A percentile compares a stretch with the other conserved stretches of the same genome.
These are phyloP conservation scores for Sphaerophoria rueppellii DNA, from an alignment of 2,888 invertebrate species.

Conservation along the genomic window DNA sequence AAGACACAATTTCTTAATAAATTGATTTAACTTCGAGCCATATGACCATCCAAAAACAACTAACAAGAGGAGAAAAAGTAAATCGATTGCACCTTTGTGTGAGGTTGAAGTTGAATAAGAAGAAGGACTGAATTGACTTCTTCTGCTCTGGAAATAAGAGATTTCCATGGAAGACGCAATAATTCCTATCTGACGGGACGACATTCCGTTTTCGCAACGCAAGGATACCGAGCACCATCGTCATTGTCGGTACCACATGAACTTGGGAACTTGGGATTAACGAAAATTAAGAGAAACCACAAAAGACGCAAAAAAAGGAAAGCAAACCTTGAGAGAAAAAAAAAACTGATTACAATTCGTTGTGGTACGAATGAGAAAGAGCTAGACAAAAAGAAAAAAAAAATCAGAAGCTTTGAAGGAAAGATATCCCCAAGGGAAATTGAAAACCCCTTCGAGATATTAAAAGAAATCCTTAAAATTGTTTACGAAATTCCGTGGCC, in stretches of 20 bases:
- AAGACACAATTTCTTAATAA: slow-evolving; percentile 20
- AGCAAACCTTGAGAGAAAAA: not conserved
- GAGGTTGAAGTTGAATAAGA: not conserved
- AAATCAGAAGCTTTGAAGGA: not conserved
- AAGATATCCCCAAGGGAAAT: slow-evolving; percentile 15
- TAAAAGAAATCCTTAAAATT: slow-evolving; percentile 21
- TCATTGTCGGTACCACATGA: not conserved
- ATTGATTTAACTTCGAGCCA: slow-evolving; percentile 10
- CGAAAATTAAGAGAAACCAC: slow-evolving; percentile 32
- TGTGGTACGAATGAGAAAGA: not conserved
- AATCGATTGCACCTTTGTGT: slow-evolving; percentile 20
- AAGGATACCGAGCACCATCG: not conserved
- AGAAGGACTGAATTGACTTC: not conserved
- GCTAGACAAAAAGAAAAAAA: not conserved
- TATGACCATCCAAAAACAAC: slow-evolving; percentile 15
- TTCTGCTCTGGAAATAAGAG: not conserved
- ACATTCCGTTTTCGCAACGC: not conserved
- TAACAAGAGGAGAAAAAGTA: not conserved
- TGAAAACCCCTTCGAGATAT: slow-evolving; percentile 29
- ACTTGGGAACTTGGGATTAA: slow-evolving; percentile 36
- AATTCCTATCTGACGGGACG: slow-evolving; percentile 22
- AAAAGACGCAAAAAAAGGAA: not conserved
- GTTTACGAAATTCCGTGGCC: slow-evolving; percentile 19
- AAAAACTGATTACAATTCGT: slow-evolving; percentile 23
- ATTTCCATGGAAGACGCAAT: not conserved